Conservation (phyloP, 2,113 vertebrate species). For the Tamias sibiricus region DNA sequence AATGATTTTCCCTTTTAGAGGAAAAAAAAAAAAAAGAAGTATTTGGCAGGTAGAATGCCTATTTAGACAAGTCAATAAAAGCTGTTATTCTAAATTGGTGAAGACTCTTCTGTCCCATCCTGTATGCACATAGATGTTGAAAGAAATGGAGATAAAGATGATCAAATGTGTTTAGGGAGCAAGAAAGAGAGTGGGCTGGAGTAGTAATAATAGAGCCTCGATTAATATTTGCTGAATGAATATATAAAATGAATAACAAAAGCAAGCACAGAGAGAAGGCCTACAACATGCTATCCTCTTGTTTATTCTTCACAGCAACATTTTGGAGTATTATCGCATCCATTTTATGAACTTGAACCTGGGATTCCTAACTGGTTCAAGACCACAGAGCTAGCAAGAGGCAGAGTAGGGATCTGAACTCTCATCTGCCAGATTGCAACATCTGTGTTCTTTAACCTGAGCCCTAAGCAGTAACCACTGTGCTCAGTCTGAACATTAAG, state of each 20-base stretch:
- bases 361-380: background rate
- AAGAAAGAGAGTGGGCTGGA: background rate
- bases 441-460: background rate
- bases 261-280: background rate
- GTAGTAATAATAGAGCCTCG: background rate
- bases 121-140: slow-evolving; percentile 26
- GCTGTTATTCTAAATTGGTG: background rate
- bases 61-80: background rate
- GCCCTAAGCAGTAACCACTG: background rate
- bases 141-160: background rate
- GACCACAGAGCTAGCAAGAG: background rate
- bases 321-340: background rate
- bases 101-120: background rate
- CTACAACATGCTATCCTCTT: background rate
- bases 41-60: slow-evolving; percentile 51
- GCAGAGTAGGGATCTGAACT: background rate
- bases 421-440: background rate
- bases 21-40: slow-evolving; percentile 6
- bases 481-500: background rate
- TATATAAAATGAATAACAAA: background rate
- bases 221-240: background rate
- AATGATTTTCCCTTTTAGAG: slow-evolving; percentile 2
- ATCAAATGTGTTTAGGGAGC: background rate
- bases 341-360: background rate
- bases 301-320: background rate